phyloP scores from a whole-genome alignment of 92 coral and sea anemone species.

The Metridium senile region DNA sequence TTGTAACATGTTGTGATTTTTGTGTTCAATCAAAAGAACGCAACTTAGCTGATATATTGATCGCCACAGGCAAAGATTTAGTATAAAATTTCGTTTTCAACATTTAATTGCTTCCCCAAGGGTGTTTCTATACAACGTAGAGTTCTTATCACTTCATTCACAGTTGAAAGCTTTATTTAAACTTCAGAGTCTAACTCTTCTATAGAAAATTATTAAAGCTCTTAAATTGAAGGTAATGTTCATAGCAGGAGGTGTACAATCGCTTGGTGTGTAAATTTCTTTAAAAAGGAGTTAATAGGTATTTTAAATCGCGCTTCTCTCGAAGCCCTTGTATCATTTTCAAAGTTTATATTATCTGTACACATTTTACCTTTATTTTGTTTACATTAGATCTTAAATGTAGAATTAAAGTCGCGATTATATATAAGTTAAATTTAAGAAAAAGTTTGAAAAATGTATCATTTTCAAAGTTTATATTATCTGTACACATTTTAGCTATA shows the following conservation, averaged over 20 bases:
- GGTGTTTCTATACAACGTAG: constrained; percentile 11
- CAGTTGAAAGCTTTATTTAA: constrained; percentile 34
- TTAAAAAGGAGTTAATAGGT: constrained; percentile 31
- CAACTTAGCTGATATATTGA: constrained; percentile 22
- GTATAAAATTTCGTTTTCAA: constrained; percentile 20
- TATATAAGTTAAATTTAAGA: too few relatives aligned
- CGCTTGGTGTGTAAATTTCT: constrained; percentile 28
- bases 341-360: constrained; percentile 24
- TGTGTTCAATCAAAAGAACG: neutral
- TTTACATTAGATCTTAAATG: constrained; percentile 1
- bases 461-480: constrained; percentile 17
- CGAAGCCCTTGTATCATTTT: constrained; percentile 13
- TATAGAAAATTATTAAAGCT: constrained; percentile 32
- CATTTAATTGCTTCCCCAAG: constrained; percentile 42
- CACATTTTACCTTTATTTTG: constrained; percentile 18
- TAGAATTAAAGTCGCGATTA: neutral
- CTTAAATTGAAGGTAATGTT: constrained; percentile 17
- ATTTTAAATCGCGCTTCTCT: constrained; percentile 11
- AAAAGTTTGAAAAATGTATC: too few relatives aligned
- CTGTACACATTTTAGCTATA: constrained; percentile 13
- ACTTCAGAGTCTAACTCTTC: constrained; percentile 36
- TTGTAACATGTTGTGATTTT: constrained; percentile 1
- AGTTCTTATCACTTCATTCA: constrained; percentile 28
- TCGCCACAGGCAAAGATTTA: constrained; percentile 37
- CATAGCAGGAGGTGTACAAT: constrained; percentile 14